Conservation (phyloP, 2,888 invertebrate species). For the Meiosimyza platycephala region DNA sequence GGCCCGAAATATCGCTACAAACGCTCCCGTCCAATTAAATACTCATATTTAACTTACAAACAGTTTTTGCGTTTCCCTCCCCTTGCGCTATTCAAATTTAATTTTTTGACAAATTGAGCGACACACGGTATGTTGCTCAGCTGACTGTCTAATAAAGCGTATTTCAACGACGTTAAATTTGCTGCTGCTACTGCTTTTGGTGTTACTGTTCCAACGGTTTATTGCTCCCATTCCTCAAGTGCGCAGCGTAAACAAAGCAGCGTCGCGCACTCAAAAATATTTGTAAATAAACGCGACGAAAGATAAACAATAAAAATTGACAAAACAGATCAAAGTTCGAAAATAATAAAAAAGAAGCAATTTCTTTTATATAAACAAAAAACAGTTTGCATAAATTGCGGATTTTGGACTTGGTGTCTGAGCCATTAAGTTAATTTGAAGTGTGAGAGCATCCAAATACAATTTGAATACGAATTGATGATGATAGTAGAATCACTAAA, state of each 20-base stretch:
- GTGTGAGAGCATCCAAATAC: not conserved
- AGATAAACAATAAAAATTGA: constrained; percentile 29
- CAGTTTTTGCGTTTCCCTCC: no score
- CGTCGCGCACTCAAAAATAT: not conserved
- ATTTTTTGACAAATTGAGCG: constrained; percentile 8
- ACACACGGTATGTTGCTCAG: not conserved
- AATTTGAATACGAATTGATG: not conserved
- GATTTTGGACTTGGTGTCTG: not conserved
- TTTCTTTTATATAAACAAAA: not conserved
- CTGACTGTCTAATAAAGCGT: not conserved
- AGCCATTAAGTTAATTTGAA: not conserved
- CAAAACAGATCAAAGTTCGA: constrained; percentile 34
- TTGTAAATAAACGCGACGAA: constrained; percentile 31
- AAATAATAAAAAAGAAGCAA: constrained; percentile 25
- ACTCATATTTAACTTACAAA: not conserved
- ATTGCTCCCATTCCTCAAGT: constrained; percentile 32
- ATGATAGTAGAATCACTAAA: not conserved
- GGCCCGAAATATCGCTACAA: not conserved
- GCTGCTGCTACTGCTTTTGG: not conserved
- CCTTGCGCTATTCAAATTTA: constrained; percentile 1
- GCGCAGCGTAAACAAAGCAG: not conserved
- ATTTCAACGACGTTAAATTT: not conserved
- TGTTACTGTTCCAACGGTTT: constrained; percentile 22
- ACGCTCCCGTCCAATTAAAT: constrained; percentile 8
- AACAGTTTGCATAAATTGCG: not conserved